phyloP scores from a whole-genome alignment of 2,797 vertebrate species.

The Pogoniulus pusillus region DNA sequence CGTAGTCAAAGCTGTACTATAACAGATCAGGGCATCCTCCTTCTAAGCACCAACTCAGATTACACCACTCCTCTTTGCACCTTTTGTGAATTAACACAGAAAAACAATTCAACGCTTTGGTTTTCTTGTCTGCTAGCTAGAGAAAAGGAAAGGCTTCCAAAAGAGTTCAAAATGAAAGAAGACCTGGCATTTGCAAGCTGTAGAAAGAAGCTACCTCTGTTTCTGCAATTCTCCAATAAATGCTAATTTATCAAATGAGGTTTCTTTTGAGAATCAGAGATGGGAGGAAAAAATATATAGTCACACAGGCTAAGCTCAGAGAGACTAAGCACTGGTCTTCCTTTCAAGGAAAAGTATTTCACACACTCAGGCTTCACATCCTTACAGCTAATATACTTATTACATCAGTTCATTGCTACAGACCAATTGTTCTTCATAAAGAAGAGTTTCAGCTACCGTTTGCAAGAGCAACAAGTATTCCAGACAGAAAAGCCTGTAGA shows the following conservation, averaged over 20 bases:
- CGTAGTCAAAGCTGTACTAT: neutral
- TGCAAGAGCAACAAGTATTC: neutral
- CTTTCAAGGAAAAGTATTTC: conserved; percentile 62
- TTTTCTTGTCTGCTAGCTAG: neutral
- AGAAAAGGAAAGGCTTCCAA: neutral
- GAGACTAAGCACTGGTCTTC: neutral
- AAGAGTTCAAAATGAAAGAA: neutral
- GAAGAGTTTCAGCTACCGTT: neutral
- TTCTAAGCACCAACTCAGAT: neutral
- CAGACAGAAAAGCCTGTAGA: neutral
- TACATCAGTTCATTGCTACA: neutral
- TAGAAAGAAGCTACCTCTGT: neutral
- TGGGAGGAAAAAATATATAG: neutral
- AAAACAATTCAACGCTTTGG: neutral
- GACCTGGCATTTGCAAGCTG: neutral
- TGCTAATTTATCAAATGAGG: neutral
- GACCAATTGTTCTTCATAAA: neutral
- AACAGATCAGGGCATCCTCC: neutral
- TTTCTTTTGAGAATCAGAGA: neutral
- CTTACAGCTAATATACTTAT: neutral
- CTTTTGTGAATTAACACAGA: neutral
- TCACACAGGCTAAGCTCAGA: neutral
- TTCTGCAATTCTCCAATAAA: neutral
- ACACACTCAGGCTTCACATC: neutral
- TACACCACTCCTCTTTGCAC: neutral